A percentile compares a stretch with the other conserved stretches of the same genome.
Conservation (phyloP, 2,888 invertebrate species). For the Hydrotaea diabolus region DNA sequence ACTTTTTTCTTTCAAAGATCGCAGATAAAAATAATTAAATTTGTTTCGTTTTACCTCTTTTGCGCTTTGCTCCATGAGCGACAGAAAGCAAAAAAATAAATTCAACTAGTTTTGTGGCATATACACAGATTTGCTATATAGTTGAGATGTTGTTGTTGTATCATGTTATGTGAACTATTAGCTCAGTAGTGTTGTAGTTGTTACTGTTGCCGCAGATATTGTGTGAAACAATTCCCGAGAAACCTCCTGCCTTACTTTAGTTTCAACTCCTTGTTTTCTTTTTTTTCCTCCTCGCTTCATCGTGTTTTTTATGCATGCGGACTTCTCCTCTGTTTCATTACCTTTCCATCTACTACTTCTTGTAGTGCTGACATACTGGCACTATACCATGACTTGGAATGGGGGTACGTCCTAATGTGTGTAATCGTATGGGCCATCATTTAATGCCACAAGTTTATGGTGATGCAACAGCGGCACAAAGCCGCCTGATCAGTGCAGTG, state of each 20-base stretch:
- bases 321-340: constrained; percentile 26
- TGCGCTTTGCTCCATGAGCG: constrained; percentile 46
- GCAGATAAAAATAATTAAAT: constrained; percentile 63
- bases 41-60: constrained; percentile 69
- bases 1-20: background rate
- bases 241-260: constrained; percentile 81
- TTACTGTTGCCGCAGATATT: constrained; percentile 71
- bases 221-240: constrained; percentile 73
- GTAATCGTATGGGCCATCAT: constrained; percentile 39
- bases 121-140: background rate
- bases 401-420: constrained; percentile 22
- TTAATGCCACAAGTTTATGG: constrained; percentile 58
- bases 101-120: constrained; percentile 33
- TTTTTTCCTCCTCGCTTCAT: background rate
- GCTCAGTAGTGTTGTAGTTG: constrained; percentile 67
- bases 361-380: constrained; percentile 64
- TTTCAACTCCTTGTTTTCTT: constrained; percentile 75
- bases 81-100: constrained; percentile 48
- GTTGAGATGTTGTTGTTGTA: constrained; percentile 56
- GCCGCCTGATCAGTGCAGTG: background rate
- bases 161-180: constrained; percentile 61
- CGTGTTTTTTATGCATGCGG: constrained; percentile 26
- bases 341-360: constrained; percentile 27
- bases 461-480: constrained; percentile 50
- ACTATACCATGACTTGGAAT: constrained; percentile 47